Base-by-base conservation (phyloP, 2,888 invertebrate genomes). In the Malacosoma neustria region DNA sequence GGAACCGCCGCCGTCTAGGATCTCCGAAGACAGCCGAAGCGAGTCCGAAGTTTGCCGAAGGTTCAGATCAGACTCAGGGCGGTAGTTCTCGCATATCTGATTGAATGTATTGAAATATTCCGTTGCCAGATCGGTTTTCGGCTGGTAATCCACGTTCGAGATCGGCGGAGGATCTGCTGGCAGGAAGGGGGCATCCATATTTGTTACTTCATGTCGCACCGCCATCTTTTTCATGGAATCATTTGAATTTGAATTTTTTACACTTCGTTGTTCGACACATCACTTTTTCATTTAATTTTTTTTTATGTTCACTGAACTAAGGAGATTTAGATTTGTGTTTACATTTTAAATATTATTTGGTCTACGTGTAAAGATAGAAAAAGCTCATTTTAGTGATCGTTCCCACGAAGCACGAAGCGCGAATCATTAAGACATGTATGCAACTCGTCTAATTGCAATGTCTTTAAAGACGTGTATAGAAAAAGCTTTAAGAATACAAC, bases 141-240 rank as follows among this genome's bases (percentile, higher is more conserved):
- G 67, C 41, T 79, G 77, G 49, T 80, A 79, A 29, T 59, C 56
- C 39, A 66, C 39, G 9, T 62, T 62, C 1, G 65, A 81, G 72
- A 72, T 86, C 71, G 72, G 91, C 64, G 76, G 90, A 58, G 85
- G 90, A 82, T 66, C 90, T 67, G 79, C 91, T 74, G 71, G 73
- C 48, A 77, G 86, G 75, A 84, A 85, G 42, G 48, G 60, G 1
- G 77, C 54, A 54, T 90, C 87, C 75, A 87, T 85, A 42, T 43
- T 59, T n/a, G 47, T 44, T 43, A 67, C 61, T 61, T 82, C 72
- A 62, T 76, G 72, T 41, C 80, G 63, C 36, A 76, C 44, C 12
- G 76, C 72, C 82, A 82, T 81, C 35, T 37, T 56, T 41, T 46
- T 22, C 22, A 22, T 22, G 22, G 22, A 48, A 48, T 58, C 49